These are phyloP conservation scores for Portunus trituberculatus DNA, from an alignment of 1,140 invertebrate genomes.

Conservation along the genomic window DNA sequence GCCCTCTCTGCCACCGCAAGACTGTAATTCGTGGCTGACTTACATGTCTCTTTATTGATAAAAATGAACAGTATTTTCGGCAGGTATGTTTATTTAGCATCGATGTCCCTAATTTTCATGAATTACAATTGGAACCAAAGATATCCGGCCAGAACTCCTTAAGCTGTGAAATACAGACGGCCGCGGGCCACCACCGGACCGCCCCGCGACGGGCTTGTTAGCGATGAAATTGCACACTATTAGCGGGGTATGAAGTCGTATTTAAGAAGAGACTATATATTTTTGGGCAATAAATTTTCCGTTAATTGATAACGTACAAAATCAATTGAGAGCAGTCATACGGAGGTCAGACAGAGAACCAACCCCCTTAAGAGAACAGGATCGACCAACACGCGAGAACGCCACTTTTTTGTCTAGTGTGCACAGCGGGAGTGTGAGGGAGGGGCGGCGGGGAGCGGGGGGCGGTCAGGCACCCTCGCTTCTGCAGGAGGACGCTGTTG, in stretches of 20 bases:
- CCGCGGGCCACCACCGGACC: background rate
- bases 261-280: background rate
- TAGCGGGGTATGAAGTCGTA: conserved; percentile 15
- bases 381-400: background rate
- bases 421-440: background rate
- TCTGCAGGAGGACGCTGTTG: background rate
- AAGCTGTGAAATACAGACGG: background rate
- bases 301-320: conserved; percentile 4
- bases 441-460: background rate
- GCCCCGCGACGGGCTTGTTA: background rate
- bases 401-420: background rate
- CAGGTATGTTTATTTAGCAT: background rate
- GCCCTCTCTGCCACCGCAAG: background rate
- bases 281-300: background rate
- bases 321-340: conserved; percentile 16
- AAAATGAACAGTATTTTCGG: conserved; percentile 45
- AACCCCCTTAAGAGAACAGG: background rate
- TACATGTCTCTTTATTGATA: conserved; percentile 47
- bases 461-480: too few species aligned
- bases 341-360: background rate
- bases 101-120: conserved; percentile 12
- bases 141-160: background rate
- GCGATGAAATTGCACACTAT: conserved; percentile 25
- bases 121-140: conserved; percentile 28
- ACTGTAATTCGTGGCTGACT: conserved; percentile 10